These are phyloP conservation scores for Mixornis gularis DNA, from an alignment of 2,113 vertebrate species.

Conservation along the genomic window DNA sequence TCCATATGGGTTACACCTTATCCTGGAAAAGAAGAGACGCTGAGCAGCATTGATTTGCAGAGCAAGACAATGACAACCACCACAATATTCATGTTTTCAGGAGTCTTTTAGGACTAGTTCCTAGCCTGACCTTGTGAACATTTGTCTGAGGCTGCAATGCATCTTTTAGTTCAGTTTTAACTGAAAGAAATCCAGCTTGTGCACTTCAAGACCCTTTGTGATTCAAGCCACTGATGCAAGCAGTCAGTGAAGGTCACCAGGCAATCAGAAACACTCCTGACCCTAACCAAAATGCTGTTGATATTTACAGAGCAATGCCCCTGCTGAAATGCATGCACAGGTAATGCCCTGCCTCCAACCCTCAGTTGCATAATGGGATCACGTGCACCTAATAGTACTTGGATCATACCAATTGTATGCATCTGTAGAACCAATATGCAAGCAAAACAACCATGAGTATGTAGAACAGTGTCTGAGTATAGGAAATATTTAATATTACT, in stretches of 20 bases:
- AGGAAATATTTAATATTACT: not conserved
- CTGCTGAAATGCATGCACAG: not conserved
- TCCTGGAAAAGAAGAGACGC: not conserved
- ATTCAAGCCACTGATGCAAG: fast-evolving
- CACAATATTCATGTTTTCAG: not conserved
- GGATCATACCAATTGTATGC: constrained; percentile 24
- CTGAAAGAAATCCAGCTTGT: not conserved
- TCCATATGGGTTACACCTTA: not conserved
- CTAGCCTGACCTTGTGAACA: not conserved
- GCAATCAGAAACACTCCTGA: not conserved
- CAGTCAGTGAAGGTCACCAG: not conserved
- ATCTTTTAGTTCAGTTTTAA: not conserved
- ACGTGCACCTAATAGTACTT: not conserved
- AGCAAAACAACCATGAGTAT: not conserved
- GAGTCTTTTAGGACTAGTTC: not conserved
- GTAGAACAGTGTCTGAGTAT: not conserved
- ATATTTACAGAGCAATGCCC: not conserved
- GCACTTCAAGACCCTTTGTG: not conserved
- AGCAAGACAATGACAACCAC: fast-evolving
- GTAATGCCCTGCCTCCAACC: not conserved
- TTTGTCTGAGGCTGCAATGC: not conserved
- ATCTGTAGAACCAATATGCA: not conserved
- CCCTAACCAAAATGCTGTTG: not conserved
- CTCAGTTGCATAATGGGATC: constrained; percentile 15
- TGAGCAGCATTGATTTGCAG: fast-evolving